Evolutionary conservation across 2,797 vertebrate species (phyloP), one percentile per base, ranked within the genome.

Genomic region (Rhodeus uyekii): DNA sequence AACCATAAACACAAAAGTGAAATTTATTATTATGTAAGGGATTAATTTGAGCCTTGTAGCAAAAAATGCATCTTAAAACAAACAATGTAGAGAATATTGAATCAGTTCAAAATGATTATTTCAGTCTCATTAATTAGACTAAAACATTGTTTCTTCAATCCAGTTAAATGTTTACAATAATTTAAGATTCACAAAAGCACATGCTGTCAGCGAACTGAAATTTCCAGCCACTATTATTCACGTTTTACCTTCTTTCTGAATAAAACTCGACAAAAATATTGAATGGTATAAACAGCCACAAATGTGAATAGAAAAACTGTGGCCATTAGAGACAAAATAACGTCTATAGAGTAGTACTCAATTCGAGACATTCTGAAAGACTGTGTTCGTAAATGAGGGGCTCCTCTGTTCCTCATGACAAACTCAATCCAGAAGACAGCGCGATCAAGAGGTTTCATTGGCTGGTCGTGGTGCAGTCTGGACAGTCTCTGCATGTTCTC

Each of bases 371-470:
- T 78, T 64, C 60, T 78, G 60, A 50, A 78, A 78, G 76, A 50
- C 22, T 78, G 76, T n/a, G 60, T 3, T 48, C 42, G 18, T 7
- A 78, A 78, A 65, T 78, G 76, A 36, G 42, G 19, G 14, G 76
- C 60, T 78, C 76, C 76, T 78, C 12, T 65, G 0, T 78, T 78
- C 8, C 76, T 77, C 39, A 77, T 77, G 76, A 65, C 76, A 65
- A 77, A 77, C 76, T 77, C 76, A 77, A 77, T 77, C 76, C 76
- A 77, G 60, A 77, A 77, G 6, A 77, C 1, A 2, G 60, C 76
- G 32, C 29, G 39, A 63, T 77, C 60, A 1, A 77, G 76, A 77
- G 76, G 76, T 46, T 77, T 77, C 76, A 65, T 36, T 36, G 76
- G 76, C 60, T 77, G 76, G 39, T 77, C 76, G 2, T 65, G 76